Evolutionary conservation across 2,888 invertebrate species (phyloP).

Genomic region (Drosophila ustulata): DNA sequence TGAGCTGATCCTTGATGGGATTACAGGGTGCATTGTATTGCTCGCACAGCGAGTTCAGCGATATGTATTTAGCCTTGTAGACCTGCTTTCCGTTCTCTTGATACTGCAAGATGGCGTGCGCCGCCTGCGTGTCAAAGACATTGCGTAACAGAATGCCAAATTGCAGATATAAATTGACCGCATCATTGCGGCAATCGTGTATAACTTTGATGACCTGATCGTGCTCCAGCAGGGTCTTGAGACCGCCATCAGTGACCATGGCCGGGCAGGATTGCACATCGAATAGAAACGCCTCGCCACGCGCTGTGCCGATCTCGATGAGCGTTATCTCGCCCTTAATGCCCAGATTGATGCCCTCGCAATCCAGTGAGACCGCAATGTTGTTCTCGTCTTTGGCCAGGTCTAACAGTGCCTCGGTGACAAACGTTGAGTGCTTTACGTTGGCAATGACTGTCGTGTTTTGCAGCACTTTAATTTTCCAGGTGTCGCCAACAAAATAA

Average conservation of each 20-base stretch:
- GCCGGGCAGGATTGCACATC: slow-evolving; percentile 94
- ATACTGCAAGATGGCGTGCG: slow-evolving; percentile 95
- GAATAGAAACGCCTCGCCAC: slow-evolving; percentile 94
- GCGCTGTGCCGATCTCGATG: slow-evolving; percentile 93
- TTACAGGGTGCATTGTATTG: slow-evolving; percentile 94
- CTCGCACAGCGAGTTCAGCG: slow-evolving; percentile 95
- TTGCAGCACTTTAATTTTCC: slow-evolving; percentile 93
- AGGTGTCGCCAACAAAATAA: slow-evolving; percentile 89
- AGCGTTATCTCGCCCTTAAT: slow-evolving; percentile 94
- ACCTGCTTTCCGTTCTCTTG: slow-evolving; percentile 96
- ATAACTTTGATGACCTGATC: slow-evolving; percentile 94
- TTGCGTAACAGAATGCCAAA: slow-evolving; percentile 93
- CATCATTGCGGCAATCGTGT: slow-evolving; percentile 96
- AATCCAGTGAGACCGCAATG: slow-evolving; percentile 93
- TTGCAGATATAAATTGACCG: slow-evolving; percentile 93
- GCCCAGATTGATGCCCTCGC: slow-evolving; percentile 97
- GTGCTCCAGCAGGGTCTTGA: slow-evolving; percentile 92
- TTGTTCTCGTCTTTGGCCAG: slow-evolving; percentile 85
- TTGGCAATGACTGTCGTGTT: slow-evolving; percentile 93
- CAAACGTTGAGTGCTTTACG: slow-evolving; percentile 91
- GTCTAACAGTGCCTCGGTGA: slow-evolving; percentile 90
- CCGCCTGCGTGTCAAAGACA: slow-evolving; percentile 97
- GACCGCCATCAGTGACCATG: slow-evolving; percentile 91
- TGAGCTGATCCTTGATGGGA: slow-evolving; percentile 95
- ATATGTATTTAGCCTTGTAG: slow-evolving; percentile 97